These are phyloP conservation scores for Rhinogobio ventralis DNA, from an alignment of 2,797 vertebrate genomes.

Conservation along the genomic window DNA sequence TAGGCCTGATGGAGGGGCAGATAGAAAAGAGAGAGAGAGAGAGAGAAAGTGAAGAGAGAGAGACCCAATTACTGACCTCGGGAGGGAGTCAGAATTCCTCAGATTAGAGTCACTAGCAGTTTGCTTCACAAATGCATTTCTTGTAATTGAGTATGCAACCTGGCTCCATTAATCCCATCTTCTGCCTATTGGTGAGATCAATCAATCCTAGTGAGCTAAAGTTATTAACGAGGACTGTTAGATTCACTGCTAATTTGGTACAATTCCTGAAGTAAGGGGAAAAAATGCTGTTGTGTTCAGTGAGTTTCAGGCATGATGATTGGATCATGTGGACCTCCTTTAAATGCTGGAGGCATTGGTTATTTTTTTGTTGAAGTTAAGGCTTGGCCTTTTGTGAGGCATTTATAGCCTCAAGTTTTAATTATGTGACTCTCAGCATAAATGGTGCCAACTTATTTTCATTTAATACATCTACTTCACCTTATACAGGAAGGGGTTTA, in stretches of 20 bases:
- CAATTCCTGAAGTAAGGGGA: conserved; percentile 70
- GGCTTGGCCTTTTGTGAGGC: conserved; percentile 9
- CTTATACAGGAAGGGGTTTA: conserved; percentile 44
- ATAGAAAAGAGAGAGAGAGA: conserved; percentile 51
- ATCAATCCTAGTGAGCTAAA: conserved; percentile 69
- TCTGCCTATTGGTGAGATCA: conserved; percentile 78
- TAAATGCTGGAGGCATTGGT: conserved; percentile 13
- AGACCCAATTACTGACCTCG: conserved; percentile 63
- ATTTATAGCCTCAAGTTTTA: conserved; percentile 29
- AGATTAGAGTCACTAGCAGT: conserved; percentile 83
- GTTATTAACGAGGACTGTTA: conserved; percentile 77
- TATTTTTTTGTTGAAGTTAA: conserved; percentile 32
- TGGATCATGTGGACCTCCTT: conserved; percentile 18
- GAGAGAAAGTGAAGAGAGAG: conserved; percentile 58
- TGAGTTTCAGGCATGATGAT: conserved; percentile 45
- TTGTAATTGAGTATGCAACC: conserved; percentile 77
- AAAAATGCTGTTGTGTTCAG: conserved; percentile 59
- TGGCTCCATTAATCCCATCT: conserved; percentile 80
- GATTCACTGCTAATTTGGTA: conserved; percentile 80
- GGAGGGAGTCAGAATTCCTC: conserved; percentile 70
- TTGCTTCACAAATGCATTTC: conserved; percentile 83
- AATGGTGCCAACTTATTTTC: conserved; percentile 43
- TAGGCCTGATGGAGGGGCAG: conserved; percentile 81
- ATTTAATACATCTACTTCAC: background rate
- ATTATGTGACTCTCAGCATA: conserved; percentile 41